Percentiles rank a stretch among this genome's conserved stretches.
phyloP scores from a whole-genome alignment of 2,113 vertebrate species.

The Tylochromis polylepis region DNA sequence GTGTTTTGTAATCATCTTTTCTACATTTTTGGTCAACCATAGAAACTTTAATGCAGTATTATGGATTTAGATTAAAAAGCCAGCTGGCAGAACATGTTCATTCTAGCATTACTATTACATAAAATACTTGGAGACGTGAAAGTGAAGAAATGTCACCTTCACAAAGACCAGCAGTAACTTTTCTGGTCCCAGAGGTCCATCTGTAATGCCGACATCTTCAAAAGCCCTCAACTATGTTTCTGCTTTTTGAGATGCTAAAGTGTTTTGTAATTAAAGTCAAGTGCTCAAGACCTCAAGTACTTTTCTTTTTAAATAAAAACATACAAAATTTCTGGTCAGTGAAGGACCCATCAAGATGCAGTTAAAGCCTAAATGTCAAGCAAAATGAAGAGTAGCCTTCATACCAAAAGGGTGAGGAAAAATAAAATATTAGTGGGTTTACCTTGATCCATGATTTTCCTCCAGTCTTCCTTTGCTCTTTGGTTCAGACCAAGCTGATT shows the following conservation, averaged over 20 bases:
- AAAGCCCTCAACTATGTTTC: not conserved
- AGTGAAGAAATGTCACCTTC: not conserved
- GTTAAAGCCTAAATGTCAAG: not conserved
- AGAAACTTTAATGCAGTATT: not conserved
- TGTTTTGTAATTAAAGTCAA: conserved; percentile 24
- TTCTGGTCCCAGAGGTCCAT: not conserved
- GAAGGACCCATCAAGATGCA: not conserved
- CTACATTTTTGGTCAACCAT: not conserved
- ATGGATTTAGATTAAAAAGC: not conserved
- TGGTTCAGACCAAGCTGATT: not conserved
- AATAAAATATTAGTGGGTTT: not conserved
- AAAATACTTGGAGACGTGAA: not conserved
- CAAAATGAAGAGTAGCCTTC: not conserved
- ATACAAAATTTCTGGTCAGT: not conserved
- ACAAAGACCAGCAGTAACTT: not conserved
- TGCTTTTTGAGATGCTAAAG: not conserved
- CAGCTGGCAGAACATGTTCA: not conserved
- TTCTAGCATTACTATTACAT: not conserved
- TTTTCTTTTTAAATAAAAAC: not conserved
- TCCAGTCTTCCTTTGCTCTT: not conserved
- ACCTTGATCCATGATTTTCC: not conserved
- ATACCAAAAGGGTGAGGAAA: not conserved
- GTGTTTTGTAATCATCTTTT: not conserved
- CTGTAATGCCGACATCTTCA: not conserved
- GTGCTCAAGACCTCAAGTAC: conserved; percentile 21